These are phyloP conservation scores for Slavum lentiscoides DNA, from an alignment of 2,888 invertebrate species.

Conservation along the genomic window DNA sequence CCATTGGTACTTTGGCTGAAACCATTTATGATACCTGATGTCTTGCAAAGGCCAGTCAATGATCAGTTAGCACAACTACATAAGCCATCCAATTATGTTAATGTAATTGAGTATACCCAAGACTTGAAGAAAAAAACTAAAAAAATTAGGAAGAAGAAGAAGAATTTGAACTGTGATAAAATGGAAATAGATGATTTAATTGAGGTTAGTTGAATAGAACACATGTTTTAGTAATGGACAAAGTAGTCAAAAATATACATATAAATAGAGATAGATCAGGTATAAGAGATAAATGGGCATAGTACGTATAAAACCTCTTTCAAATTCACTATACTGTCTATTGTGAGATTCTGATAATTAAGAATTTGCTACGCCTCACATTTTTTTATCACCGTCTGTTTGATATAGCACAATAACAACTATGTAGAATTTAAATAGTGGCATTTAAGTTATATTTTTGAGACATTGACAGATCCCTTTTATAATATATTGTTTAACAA, in stretches of 20 bases:
- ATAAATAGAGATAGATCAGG: too few species aligned
- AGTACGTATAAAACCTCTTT: background rate
- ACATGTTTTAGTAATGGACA: background rate
- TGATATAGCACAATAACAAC: too few species aligned
- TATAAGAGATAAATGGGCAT: background rate
- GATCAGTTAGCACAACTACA: constrained; percentile 33
- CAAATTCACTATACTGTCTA: background rate
- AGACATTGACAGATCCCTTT: too few species aligned
- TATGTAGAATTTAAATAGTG: too few species aligned
- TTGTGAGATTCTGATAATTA: background rate
- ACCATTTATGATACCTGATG: constrained; percentile 83
- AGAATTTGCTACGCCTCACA: too few species aligned
- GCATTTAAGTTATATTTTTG: too few species aligned
- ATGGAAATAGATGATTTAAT: constrained; percentile 39
- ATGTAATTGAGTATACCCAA: constrained; percentile 24
- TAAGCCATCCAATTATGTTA: constrained; percentile 24
- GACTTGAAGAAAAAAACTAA: constrained; percentile 38
- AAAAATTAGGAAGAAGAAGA: constrained; percentile 10
- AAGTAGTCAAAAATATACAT: background rate
- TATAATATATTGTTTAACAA: too few species aligned
- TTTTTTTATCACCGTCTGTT: background rate
- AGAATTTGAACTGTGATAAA: constrained; percentile 12
- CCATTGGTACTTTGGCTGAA: constrained; percentile 92
- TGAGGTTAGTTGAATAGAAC: constrained; percentile 27
- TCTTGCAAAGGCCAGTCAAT: constrained; percentile 63